Evolutionary conservation across 1,140 invertebrate species (phyloP).

Genomic region (Branchinecta lindahli): DNA sequence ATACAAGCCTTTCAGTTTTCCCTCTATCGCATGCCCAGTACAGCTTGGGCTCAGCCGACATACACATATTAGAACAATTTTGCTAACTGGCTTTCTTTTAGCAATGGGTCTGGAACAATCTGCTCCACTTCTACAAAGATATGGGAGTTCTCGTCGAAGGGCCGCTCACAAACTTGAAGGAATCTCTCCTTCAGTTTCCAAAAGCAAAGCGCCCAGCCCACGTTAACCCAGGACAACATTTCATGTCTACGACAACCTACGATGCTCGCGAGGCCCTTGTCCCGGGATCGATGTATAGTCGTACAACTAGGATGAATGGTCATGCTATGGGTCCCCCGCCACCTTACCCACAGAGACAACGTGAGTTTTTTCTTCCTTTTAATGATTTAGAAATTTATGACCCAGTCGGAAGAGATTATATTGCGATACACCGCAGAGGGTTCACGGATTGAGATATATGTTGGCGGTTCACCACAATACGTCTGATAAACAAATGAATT

Average conservation of each 20-base stretch:
- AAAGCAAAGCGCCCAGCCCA: constrained; percentile 93
- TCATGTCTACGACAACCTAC: constrained; percentile 91
- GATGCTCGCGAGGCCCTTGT: constrained; percentile 68
- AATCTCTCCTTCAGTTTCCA: constrained; percentile 89
- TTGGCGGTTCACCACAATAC: no score
- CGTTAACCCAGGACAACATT: constrained; percentile 87
- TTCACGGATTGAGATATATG: no score
- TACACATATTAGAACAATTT: no score
- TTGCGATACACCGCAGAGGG: no score
- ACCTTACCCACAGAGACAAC: constrained; percentile 12
- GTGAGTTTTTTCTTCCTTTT: neutral
- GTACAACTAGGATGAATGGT: constrained; percentile 36
- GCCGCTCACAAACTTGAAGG: constrained; percentile 90
- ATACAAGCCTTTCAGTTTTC: no score
- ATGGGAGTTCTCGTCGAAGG: constrained; percentile 95
- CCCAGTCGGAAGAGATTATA: no score
- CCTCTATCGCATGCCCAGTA: no score
- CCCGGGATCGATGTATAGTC: constrained; percentile 57
- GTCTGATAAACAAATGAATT: no score
- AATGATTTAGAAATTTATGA: no score
- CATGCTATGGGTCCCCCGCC: constrained; percentile 17
- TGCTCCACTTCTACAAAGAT: constrained; percentile 95
- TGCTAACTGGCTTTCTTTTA: constrained; percentile 26
- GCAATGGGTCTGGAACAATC: constrained; percentile 95
- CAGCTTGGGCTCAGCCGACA: no score